Base-by-base conservation (phyloP, 2,113 vertebrate species). In the Entosphenus tridentatus region DNA sequence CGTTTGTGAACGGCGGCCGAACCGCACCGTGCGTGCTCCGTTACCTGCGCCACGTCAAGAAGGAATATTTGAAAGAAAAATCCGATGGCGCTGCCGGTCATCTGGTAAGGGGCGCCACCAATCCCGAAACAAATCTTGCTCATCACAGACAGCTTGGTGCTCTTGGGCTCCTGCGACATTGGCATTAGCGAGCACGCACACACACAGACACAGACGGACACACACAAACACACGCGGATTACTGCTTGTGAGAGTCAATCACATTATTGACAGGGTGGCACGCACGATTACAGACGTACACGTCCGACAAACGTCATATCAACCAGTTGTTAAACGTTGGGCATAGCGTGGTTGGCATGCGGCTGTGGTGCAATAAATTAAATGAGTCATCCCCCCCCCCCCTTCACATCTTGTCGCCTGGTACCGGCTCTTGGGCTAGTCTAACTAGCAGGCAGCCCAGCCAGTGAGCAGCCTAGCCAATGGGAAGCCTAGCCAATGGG, bases 91-190 rank as follows among this genome's bases (percentile, higher is more conserved):
- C 62, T 65, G 62, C 62, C 62, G 9, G 62, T 65, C 62, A 65
- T 65, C 62, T 65, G 62, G 62, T 65, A 65, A 11, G 62, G 62
- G 62, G 62, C 62, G 21, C 62, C 62, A 65, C 62, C 62, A 65
- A 65, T 9, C 21, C 62, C 62, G 10, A 16, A 65, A 10, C 62
- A 65, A 65, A 65, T 65, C 62, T 65, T 65, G 62, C 62, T 65
- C n/a, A n/a, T 16, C 2, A 65, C 21, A 17, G 13, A 62, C 58
- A 62, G 16, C 16, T 62, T 62, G 3, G 13, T 14, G 13, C 16
- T 62, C 13, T 17, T 62, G 58, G 58, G 16, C 58, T 62, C 13
- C 13, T 62, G 58, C 58, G 13, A 62, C 58, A 62, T 17, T 14
- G 13, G 16, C 16, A 62, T 17, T 14, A 14, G 16, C 58, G 16